Conservation (phyloP, 2,113 vertebrate species). For the Tachysurus vachellii region DNA sequence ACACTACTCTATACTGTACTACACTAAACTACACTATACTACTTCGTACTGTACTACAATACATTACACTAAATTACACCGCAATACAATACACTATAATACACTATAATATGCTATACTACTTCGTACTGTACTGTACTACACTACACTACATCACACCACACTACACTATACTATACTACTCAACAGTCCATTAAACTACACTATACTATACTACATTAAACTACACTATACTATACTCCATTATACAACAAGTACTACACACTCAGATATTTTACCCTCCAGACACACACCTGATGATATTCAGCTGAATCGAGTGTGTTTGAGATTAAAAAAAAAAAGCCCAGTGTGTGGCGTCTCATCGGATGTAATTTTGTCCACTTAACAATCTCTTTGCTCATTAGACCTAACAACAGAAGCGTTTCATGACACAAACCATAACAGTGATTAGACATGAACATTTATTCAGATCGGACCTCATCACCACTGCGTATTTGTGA, state of each 20-base stretch:
- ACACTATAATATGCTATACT: too few species aligned
- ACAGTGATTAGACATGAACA: background rate
- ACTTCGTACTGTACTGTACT: too few species aligned
- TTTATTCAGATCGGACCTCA: background rate
- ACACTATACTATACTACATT: too few species aligned
- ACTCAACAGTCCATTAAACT: too few species aligned
- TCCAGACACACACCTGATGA: background rate
- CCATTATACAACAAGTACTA: too few species aligned
- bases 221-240: too few species aligned
- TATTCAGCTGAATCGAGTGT: background rate
- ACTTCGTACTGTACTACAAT: background rate
- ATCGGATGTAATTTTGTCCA: background rate
- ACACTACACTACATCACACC: too few species aligned
- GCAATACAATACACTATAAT: background rate
- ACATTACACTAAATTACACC: too few species aligned
- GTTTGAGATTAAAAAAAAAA: background rate
- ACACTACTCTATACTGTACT: background rate
- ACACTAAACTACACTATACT: background rate
- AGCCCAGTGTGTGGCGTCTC: too few species aligned
- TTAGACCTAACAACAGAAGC: background rate
- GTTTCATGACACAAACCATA: background rate
- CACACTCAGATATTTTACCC: background rate
- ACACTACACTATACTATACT: too few species aligned
- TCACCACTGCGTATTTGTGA: background rate
- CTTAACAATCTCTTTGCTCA: conserved; percentile 24